These are phyloP conservation scores for Acrobeloides nanus DNA, from an alignment of 2,888 invertebrate species.

Conservation along the genomic window DNA sequence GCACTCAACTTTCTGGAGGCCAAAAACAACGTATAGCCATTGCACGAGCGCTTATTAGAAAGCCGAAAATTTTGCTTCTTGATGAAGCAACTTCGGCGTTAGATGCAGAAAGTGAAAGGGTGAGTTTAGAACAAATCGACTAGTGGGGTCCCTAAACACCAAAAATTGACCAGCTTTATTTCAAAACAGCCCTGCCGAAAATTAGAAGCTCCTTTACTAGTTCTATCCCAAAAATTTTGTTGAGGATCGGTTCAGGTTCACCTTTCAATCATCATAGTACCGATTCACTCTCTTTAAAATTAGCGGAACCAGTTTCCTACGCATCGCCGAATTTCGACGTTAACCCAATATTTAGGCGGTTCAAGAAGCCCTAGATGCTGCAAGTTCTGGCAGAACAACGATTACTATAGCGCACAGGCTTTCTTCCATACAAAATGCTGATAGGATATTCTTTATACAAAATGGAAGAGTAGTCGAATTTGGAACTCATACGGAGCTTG, in stretches of 20 bases:
- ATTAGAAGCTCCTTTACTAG: too few species aligned
- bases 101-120: slow-evolving; percentile 12
- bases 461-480: slow-evolving; percentile 14
- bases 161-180: too few species aligned
- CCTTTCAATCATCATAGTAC: too few species aligned
- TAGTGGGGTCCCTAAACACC: too few species aligned
- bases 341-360: too few species aligned
- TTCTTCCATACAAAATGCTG: slow-evolving; percentile 25
- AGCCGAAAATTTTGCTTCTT: slow-evolving; percentile 15
- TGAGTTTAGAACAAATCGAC: too few species aligned
- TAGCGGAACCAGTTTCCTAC: too few species aligned
- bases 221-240: too few species aligned
- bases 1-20: slow-evolving; percentile 14
- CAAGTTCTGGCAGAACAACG: slow-evolving; percentile 26
- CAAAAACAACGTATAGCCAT: slow-evolving; percentile 19
- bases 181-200: too few species aligned
- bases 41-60: slow-evolving; percentile 9
- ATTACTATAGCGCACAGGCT: slow-evolving; percentile 37
- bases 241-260: too few species aligned
- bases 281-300: too few species aligned
- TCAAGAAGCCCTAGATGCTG: slow-evolving; percentile 27
- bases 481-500: slow-evolving; percentile 16
- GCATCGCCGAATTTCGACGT: too few species aligned
- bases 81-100: slow-evolving; percentile 25
- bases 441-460: slow-evolving; percentile 16